Conservation (phyloP, 2,888 invertebrate genomes). For the Epinotia brunnichana region DNA sequence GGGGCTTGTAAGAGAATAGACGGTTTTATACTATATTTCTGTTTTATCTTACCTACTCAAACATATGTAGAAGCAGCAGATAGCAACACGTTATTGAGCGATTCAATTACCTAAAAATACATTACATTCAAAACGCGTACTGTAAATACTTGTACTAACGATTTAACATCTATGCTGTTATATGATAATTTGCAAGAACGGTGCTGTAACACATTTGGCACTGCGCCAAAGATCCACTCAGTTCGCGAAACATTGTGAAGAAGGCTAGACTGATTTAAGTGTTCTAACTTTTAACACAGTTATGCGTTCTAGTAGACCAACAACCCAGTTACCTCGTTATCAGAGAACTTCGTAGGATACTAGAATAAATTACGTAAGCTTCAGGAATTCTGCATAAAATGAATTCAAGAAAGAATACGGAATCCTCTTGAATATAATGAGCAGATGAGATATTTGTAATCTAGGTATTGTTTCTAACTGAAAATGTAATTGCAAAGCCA, state of each 20-base stretch:
- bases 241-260: constrained; percentile 54
- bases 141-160: neutral
- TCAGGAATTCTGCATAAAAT: constrained; percentile 14
- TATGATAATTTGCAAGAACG: constrained; percentile 44
- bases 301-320: constrained; percentile 16
- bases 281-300: constrained; percentile 42
- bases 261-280: constrained; percentile 47
- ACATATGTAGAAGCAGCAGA: no score
- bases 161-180: neutral
- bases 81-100: neutral
- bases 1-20: neutral
- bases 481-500: neutral
- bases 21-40: no score
- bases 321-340: constrained; percentile 30
- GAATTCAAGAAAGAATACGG: neutral
- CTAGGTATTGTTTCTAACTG: neutral
- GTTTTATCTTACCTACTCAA: no score
- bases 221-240: constrained; percentile 59
- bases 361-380: constrained; percentile 14
- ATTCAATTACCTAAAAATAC: neutral
- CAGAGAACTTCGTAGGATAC: constrained; percentile 21
- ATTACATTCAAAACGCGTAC: neutral
- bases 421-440: constrained; percentile 10
- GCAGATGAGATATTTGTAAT: neutral
- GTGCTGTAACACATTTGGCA: constrained; percentile 60